Evolutionary conservation across 2,113 vertebrate genomes (phyloP).

Genomic region (Lathamus discolor): DNA sequence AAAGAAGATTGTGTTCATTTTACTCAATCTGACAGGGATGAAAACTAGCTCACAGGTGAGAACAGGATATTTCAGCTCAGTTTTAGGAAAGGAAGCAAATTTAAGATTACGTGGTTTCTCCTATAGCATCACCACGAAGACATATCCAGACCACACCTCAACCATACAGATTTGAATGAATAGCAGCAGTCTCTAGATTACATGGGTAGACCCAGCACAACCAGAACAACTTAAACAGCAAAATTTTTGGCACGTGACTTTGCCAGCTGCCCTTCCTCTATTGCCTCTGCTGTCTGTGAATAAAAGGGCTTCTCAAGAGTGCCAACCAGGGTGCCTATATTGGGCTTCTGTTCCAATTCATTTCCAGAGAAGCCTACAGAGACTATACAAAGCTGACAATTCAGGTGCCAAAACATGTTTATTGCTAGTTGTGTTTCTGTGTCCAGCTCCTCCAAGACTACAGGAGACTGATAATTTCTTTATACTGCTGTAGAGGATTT

Average conservation of each 20-base stretch:
- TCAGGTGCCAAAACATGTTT: neutral
- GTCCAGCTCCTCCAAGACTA: neutral
- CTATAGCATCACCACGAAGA: neutral
- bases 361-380: neutral
- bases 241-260: neutral
- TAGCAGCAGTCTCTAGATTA: neutral
- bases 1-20: neutral
- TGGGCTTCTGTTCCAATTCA: neutral
- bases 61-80: neutral
- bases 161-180: neutral
- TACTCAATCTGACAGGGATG: neutral
- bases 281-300: neutral
- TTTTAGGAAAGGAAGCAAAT: neutral
- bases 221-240: neutral
- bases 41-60: neutral
- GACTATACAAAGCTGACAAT: neutral
- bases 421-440: neutral
- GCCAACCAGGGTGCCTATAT: neutral
- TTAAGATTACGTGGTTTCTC: neutral
- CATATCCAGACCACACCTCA: neutral
- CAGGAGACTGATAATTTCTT: neutral
- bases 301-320: neutral
- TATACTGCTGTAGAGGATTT: neutral
- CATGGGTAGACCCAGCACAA: neutral
- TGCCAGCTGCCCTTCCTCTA: neutral